Evolutionary conservation across 2,797 vertebrate species (phyloP).

Genomic region (Paramormyrops hopkinsi): DNA sequence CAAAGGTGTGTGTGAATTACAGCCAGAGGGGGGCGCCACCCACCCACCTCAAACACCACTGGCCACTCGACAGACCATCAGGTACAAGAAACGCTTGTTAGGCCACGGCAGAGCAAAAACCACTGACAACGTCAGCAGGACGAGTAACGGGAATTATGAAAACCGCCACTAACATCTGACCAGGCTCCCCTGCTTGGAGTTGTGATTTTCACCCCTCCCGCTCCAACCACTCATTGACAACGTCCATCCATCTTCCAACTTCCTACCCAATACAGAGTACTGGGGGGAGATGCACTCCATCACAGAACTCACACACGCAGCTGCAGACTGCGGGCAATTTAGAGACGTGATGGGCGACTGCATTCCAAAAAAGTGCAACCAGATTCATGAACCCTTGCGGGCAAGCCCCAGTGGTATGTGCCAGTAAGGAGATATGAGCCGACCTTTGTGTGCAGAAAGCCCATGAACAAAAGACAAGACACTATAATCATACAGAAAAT

Average conservation of each 20-base stretch:
- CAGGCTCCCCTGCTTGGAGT: neutral
- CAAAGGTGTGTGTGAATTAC: neutral
- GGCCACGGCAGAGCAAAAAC: neutral
- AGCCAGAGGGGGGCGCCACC: neutral
- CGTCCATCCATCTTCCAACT: neutral
- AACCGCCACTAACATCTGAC: neutral
- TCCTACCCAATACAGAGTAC: neutral
- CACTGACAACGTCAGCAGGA: neutral
- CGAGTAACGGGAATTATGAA: neutral
- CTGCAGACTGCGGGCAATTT: constrained; percentile 18
- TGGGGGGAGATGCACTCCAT: neutral
- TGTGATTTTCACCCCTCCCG: neutral
- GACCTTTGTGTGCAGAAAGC: neutral
- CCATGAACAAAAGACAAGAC: neutral
- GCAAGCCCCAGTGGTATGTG: neutral
- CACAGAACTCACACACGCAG: constrained; percentile 27
- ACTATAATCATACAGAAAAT: neutral
- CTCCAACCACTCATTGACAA: neutral
- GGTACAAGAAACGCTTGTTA: neutral
- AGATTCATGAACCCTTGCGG: constrained; percentile 22
- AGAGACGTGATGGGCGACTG: constrained; percentile 3
- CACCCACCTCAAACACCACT: neutral
- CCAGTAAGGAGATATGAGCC: neutral
- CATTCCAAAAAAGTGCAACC: neutral
- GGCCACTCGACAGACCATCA: neutral